These are phyloP conservation scores for Odontocerum albicorne DNA, from an alignment of 2,888 invertebrate genomes.

Conservation along the genomic window DNA sequence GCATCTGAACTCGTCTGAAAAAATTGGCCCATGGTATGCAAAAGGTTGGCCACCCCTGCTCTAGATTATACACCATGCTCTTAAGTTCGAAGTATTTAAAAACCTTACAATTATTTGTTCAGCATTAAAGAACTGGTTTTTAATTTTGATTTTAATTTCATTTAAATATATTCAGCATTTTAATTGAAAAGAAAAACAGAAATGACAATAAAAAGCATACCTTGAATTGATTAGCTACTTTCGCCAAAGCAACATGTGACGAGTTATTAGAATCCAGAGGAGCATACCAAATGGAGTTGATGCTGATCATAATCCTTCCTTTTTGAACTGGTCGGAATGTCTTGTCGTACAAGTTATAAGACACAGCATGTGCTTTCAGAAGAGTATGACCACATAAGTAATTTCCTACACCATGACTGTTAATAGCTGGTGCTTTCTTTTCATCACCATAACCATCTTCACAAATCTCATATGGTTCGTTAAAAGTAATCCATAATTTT, in stretches of 20 bases:
- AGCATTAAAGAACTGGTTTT: too few relatives aligned
- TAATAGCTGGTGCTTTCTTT: constrained; percentile 56
- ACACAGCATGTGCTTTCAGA: constrained; percentile 67
- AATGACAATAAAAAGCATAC: constrained; percentile 42
- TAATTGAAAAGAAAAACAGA: too few relatives aligned
- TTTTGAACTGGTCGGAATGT: constrained; percentile 59
- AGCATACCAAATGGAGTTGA: constrained; percentile 58
- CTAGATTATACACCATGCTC: too few relatives aligned
- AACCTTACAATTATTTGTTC: too few relatives aligned
- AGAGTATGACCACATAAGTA: constrained; percentile 67
- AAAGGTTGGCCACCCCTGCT: too few relatives aligned
- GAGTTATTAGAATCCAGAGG: constrained; percentile 49
- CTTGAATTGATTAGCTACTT: constrained; percentile 57
- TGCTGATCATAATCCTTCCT: constrained; percentile 58
- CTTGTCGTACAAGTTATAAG: constrained; percentile 64
- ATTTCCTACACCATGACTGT: constrained; percentile 60
- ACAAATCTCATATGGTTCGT: constrained; percentile 64
- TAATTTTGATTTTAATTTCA: too few relatives aligned
- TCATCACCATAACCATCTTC: constrained; percentile 57
- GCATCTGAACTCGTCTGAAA: too few relatives aligned
- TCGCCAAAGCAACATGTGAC: constrained; percentile 52
- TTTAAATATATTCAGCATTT: too few relatives aligned
- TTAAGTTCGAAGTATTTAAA: too few relatives aligned
- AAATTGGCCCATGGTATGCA: too few relatives aligned
- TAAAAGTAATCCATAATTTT: constrained; percentile 70